Percentiles rank a stretch among this genome's conserved stretches.
Evolutionary conservation across 2,888 invertebrate genomes (phyloP).

Genomic region (Sarcophaga variegata): DNA sequence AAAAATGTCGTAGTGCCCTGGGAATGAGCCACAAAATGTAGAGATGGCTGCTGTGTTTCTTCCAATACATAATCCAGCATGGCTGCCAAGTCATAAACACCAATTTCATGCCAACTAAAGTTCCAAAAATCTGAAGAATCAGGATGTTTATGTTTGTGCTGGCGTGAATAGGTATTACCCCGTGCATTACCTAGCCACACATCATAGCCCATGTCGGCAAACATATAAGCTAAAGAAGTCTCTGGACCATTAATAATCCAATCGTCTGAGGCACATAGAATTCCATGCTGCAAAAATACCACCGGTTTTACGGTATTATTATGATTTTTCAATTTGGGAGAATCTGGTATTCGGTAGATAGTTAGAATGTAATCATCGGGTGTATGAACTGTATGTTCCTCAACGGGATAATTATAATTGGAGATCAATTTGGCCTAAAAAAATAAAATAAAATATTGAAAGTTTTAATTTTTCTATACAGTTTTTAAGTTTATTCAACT

Average conservation of each 20-base stretch:
- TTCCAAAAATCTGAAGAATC: constrained; percentile 85
- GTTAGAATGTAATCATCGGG: constrained; percentile 78
- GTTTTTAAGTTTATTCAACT: not conserved
- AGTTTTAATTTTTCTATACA: not conserved
- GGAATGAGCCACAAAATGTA: constrained; percentile 88
- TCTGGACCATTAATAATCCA: constrained; percentile 89
- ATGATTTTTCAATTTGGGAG: constrained; percentile 71
- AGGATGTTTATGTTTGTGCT: constrained; percentile 82
- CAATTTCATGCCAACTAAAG: constrained; percentile 89
- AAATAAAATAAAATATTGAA: constrained; percentile 2
- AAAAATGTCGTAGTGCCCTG: constrained; percentile 89
- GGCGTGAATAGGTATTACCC: constrained; percentile 85
- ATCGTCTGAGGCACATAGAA: constrained; percentile 87
- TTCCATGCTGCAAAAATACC: constrained; percentile 87
- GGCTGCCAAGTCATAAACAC: constrained; percentile 88
- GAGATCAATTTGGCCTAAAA: constrained; percentile 77
- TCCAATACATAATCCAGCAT: constrained; percentile 88
- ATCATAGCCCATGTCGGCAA: constrained; percentile 87
- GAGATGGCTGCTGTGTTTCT: constrained; percentile 83
- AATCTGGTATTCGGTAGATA: constrained; percentile 79
- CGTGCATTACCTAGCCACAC: constrained; percentile 92
- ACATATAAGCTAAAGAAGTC: constrained; percentile 81
- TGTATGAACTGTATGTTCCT: constrained; percentile 84
- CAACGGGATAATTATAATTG: constrained; percentile 84
- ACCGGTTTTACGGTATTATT: constrained; percentile 73